Percentiles rank a stretch among this genome's conserved stretches.
Evolutionary conservation across 2,888 invertebrate species (phyloP).

Genomic region (Nephrotoma appendiculata): DNA sequence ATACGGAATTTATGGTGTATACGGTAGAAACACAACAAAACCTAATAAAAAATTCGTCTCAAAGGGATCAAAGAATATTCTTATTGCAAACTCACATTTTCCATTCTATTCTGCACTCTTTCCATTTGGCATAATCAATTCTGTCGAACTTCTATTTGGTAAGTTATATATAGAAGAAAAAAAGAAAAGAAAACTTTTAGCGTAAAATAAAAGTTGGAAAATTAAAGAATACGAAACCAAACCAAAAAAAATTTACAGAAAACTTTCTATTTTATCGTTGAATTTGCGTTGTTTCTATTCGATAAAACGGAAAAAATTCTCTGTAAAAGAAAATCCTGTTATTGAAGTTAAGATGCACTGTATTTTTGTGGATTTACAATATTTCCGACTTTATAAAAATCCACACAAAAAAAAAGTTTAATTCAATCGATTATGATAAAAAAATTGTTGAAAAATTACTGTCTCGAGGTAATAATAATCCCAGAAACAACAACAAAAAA

Average conservation of each 20-base stretch:
- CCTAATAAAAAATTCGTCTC: neutral
- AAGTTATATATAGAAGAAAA: neutral
- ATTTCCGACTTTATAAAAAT: neutral
- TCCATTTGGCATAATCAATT: neutral
- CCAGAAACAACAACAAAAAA: neutral
- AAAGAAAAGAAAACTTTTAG: neutral
- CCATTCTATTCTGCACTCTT: neutral
- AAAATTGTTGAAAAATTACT: neutral
- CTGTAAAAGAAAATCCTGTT: neutral
- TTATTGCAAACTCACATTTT: neutral
- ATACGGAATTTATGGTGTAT: neutral
- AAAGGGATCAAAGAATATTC: neutral
- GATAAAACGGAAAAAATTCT: neutral
- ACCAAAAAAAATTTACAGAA: neutral
- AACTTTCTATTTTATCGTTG: neutral
- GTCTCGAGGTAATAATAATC: constrained; percentile 1
- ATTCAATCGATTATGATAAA: neutral
- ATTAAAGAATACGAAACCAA: neutral
- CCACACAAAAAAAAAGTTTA: neutral
- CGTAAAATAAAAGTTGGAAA: neutral
- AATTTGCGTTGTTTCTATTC: neutral
- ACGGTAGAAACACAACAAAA: neutral
- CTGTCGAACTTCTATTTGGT: neutral
- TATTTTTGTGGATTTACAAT: neutral
- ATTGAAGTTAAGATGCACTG: neutral